Base-by-base conservation (phyloP, 2,797 vertebrate genomes). In the Bradypodion ventrale region DNA sequence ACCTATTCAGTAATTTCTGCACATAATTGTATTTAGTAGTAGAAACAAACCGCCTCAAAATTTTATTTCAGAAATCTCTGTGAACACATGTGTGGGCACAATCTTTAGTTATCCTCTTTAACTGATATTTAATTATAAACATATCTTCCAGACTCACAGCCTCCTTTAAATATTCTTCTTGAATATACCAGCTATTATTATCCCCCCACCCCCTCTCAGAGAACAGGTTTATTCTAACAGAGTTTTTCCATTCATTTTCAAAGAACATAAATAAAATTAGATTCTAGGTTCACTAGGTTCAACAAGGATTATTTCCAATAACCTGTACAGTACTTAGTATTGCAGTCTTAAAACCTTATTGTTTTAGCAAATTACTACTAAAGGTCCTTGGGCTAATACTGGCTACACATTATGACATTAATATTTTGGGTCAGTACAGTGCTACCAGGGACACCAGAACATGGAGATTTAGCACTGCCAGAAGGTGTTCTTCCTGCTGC, bases 361-460 rank as follows among this genome's bases (percentile, higher is more conserved):
- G 29, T 42, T 83, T 19, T 37, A 40, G 15, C 16, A 66, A 32
- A 66, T 32, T 46, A 62, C 3, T n/a, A 40, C 25, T 49, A 23
- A 82, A 74, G 62, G 32, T 85, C 82, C 62, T 59, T 63, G 49
- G 89, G 78, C 83, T 83, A 52, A 60, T 60, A 56, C 15, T 82
- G 79, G 69, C 78, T 7, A 85, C 35, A 59, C 69, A 87, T 68
- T 25, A 75, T 69, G 60, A 75, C 68, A 72, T 42, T 5, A 84
- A 70, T 89, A 83, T n/a, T 5, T 79, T 82, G 65, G 4, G 66
- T 27, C 16, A 10, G 35, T 69, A 44, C 32, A 37, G 10, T 46
- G 44, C 44, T 46, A 49, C 46, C 7, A 49, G 29, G 35, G 5
- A 7, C n/a, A 49, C 8, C 0, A 15, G 44, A 49, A 7, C 63